Percentiles rank a stretch among this genome's conserved stretches.
phyloP scores from a whole-genome alignment of 2,113 vertebrate genomes.

The Semicossyphus pulcher region DNA sequence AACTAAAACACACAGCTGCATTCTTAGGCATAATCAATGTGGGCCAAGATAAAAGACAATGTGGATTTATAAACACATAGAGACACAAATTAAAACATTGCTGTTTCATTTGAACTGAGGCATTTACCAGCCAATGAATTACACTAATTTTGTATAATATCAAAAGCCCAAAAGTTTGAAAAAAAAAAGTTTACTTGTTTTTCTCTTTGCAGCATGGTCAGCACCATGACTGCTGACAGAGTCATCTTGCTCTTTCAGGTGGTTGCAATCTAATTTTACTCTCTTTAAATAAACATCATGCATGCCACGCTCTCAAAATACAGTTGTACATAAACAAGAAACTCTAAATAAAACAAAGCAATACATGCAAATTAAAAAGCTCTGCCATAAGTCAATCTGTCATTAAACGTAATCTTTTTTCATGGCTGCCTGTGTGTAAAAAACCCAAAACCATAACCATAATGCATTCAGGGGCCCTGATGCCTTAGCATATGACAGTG shows the following conservation, averaged over 20 bases:
- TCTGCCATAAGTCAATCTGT: constrained; percentile 28
- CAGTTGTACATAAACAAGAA: constrained; percentile 42
- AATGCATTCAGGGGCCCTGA: constrained; percentile 63
- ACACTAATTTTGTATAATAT: too few relatives aligned
- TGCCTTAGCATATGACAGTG: constrained; percentile 49
- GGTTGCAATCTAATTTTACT: constrained; percentile 30
- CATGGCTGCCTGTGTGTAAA: constrained; percentile 53
- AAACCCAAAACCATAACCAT: constrained; percentile 65
- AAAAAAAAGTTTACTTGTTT: too few relatives aligned
- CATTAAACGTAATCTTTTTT: constrained; percentile 56
- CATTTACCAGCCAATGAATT: too few relatives aligned
- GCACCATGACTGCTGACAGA: constrained; percentile 13
- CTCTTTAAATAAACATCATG: constrained; percentile 38
- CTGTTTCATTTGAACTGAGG: too few relatives aligned
- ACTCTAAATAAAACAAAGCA: constrained; percentile 41
- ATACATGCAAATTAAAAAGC: constrained; percentile 34
- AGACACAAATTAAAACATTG: too few relatives aligned
- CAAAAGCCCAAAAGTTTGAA: too few relatives aligned
- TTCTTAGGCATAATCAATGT: too few relatives aligned
- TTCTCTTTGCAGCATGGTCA: constrained; percentile 10
- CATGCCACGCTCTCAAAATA: constrained; percentile 40
- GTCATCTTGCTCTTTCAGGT: constrained; percentile 18
- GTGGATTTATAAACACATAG: not conserved
- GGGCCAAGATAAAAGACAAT: constrained; percentile 1
- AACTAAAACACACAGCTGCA: constrained; percentile 36